Conservation (phyloP, 1,140 invertebrate genomes). For the Trachelipus rathkii region DNA sequence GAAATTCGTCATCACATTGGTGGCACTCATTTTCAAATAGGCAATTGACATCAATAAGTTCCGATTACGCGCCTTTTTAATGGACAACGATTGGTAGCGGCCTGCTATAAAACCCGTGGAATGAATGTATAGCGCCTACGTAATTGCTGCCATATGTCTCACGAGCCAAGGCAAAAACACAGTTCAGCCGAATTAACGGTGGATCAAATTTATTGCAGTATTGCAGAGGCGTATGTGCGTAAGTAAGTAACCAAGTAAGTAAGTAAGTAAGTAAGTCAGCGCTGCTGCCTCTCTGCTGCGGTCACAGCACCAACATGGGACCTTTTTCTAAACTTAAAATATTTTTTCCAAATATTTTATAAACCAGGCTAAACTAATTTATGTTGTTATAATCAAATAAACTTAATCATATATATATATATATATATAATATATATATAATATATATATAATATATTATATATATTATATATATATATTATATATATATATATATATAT, state of each 20-base stretch:
- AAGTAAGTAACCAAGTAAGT: background rate
- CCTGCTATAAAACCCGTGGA: background rate
- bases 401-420: background rate
- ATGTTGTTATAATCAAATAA: background rate
- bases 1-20: background rate
- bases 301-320: background rate
- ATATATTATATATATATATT: slow-evolving; percentile 15
- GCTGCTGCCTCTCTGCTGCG: background rate
- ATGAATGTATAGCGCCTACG: background rate
- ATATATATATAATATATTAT: slow-evolving; percentile 15
- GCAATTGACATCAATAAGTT: slow-evolving; percentile 10
- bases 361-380: no score
- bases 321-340: no score
- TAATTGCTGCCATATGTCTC: slow-evolving; percentile 9
- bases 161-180: background rate
- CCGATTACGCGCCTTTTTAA: background rate
- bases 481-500: slow-evolving; percentile 14
- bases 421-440: slow-evolving; percentile 15
- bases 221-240: background rate
- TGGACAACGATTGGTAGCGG: background rate
- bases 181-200: background rate
- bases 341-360: no score
- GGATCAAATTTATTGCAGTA: background rate
- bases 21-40: background rate
- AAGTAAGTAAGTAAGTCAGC: no score